These are phyloP conservation scores for Vollenhovia emeryi DNA, from an alignment of 1,140 invertebrate species.

Conservation along the genomic window DNA sequence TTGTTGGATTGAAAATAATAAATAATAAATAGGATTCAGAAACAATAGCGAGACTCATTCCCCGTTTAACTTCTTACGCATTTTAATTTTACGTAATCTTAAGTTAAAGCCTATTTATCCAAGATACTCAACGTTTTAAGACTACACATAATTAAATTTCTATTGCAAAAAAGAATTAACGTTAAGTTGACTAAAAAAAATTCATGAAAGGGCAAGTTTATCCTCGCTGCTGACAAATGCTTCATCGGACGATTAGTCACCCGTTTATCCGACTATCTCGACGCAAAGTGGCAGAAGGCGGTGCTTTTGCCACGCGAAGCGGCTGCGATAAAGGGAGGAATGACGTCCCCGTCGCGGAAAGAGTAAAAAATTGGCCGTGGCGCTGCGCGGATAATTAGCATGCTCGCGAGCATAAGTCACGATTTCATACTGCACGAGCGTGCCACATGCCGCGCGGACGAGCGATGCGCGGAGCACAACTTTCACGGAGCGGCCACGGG, in stretches of 20 bases:
- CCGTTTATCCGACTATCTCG: not conserved
- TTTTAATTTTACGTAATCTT: not conserved
- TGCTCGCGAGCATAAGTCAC: slow-evolving; percentile 53
- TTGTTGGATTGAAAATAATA: not conserved
- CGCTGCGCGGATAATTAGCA: slow-evolving; percentile 39
- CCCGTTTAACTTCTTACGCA: not conserved
- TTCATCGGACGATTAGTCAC: not conserved
- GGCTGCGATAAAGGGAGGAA: slow-evolving; percentile 10
- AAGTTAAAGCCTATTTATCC: not conserved
- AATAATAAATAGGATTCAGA: not conserved
- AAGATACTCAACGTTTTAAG: not conserved
- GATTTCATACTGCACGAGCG: slow-evolving; percentile 42
- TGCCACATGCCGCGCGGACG: slow-evolving; percentile 6
- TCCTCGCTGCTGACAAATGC: not conserved
- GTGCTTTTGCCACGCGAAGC: slow-evolving; percentile 11
- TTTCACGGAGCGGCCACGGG: slow-evolving; percentile 49
- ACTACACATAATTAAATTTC: not conserved
- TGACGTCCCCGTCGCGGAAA: not conserved
- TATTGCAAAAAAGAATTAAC: not conserved
- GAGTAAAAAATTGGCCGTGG: slow-evolving; percentile 36
- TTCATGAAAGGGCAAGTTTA: not conserved
- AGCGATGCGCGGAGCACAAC: slow-evolving; percentile 23
- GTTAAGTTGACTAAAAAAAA: not conserved
- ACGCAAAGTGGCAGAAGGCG: not conserved
- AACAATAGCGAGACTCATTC: not conserved